Percentiles rank a stretch among this genome's conserved stretches.
These are phyloP conservation scores for Andrena minutula DNA, from an alignment of 2,888 invertebrate genomes.

Conservation along the genomic window DNA sequence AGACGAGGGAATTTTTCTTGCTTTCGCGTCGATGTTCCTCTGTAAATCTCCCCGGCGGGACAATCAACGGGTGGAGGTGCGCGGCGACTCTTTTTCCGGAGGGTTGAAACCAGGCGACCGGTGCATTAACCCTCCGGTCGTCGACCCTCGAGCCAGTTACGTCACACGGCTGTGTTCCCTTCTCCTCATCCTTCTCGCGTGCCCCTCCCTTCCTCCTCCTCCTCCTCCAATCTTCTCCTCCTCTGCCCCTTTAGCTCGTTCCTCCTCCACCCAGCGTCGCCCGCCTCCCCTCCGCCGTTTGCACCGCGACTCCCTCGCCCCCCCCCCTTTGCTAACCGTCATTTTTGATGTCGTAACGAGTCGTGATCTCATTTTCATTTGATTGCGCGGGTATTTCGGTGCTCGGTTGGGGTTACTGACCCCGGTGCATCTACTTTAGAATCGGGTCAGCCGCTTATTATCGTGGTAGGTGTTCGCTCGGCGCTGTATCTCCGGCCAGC, in stretches of 20 bases:
- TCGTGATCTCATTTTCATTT: conserved; percentile 85
- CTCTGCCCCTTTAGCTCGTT: conserved; percentile 23
- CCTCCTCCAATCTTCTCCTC: conserved; percentile 39
- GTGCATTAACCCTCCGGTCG: conserved; percentile 84
- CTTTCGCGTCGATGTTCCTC: conserved; percentile 50
- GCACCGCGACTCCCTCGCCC: conserved; percentile 22
- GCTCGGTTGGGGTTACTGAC: conserved; percentile 82
- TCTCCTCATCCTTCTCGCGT: conserved; percentile 48
- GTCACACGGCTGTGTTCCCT: conserved; percentile 75
- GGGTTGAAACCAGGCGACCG: conserved; percentile 79
- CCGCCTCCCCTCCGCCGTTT: conserved; percentile 32
- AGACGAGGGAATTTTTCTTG: conserved; percentile 10
- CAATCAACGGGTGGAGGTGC: conserved; percentile 61
- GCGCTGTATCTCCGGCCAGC: conserved; percentile 65
- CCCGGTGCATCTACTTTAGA: conserved; percentile 84
- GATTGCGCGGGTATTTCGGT: conserved; percentile 84
- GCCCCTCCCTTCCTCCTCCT: conserved; percentile 43
- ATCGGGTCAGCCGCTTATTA: conserved; percentile 84
- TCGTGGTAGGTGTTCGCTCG: conserved; percentile 82
- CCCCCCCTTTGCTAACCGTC: conserved; percentile 72
- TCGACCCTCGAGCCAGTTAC: conserved; percentile 83
- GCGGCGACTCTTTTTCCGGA: conserved; percentile 75
- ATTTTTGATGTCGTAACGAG: conserved; percentile 85
- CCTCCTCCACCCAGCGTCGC: background rate
- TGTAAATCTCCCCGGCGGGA: conserved; percentile 62